A percentile compares a stretch with the other conserved stretches of the same genome.
Evolutionary conservation across 2,113 vertebrate genomes (phyloP).

Genomic region (Carassius gibelio): DNA sequence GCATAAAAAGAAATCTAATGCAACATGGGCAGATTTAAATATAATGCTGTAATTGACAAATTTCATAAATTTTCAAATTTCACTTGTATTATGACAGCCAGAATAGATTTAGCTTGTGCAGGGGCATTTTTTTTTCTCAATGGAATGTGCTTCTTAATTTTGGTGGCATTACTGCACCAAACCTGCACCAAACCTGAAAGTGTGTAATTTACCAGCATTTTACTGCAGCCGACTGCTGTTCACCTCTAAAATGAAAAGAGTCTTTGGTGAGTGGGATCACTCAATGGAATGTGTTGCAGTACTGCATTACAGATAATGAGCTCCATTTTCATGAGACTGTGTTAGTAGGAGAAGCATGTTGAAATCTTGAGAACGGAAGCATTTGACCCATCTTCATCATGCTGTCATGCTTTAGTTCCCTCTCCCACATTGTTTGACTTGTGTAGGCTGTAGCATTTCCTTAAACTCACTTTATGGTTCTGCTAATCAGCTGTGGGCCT

Average conservation of each 20-base stretch:
- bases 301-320: slow-evolving; percentile 21
- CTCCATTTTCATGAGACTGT: slow-evolving; percentile 8
- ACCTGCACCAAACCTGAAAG: neutral
- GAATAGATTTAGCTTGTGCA: too few species aligned
- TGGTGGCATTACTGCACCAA: too few species aligned
- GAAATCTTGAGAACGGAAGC: neutral
- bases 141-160: too few species aligned
- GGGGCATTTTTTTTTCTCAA: too few species aligned
- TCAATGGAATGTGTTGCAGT: neutral
- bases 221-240: slow-evolving; percentile 40
- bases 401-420: slow-evolving; percentile 17
- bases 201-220: slow-evolving; percentile 32
- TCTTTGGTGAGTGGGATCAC: neutral
- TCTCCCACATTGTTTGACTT: slow-evolving; percentile 29
- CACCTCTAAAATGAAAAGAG: neutral
- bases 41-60: too few species aligned
- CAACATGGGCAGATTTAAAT: too few species aligned
- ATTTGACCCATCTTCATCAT: slow-evolving; percentile 18
- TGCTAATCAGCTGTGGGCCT: too few species aligned
- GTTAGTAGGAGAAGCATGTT: neutral
- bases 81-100: too few species aligned
- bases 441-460: slow-evolving; percentile 62
- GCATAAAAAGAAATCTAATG: too few species aligned
- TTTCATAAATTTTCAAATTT: too few species aligned
- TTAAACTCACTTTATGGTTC: too few species aligned